Conservation (phyloP, 2,888 invertebrate genomes). For the Megaustenia siamemsis region DNA sequence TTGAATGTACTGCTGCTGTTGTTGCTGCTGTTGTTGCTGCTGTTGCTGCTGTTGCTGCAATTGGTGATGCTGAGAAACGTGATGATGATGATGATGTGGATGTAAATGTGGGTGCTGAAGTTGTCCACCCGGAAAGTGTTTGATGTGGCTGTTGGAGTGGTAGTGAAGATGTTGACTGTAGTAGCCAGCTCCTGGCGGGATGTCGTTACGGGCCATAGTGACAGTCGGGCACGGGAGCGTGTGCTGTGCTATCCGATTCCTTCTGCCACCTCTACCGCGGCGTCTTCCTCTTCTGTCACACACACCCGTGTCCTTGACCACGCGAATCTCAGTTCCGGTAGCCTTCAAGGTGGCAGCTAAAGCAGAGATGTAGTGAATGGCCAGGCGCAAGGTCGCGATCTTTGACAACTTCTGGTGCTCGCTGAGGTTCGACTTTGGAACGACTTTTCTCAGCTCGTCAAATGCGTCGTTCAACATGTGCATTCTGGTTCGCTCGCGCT, state of each 20-base stretch:
- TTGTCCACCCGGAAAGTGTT: not conserved
- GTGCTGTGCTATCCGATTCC: constrained; percentile 38
- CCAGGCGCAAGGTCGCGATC: constrained; percentile 79
- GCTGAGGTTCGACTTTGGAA: constrained; percentile 77
- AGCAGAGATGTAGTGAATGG: constrained; percentile 79
- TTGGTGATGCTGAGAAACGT: constrained; percentile 5
- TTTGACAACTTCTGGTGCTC: constrained; percentile 80
- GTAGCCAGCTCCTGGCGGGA: constrained; percentile 47
- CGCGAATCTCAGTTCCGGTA: constrained; percentile 70
- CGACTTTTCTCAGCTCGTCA: constrained; percentile 76
- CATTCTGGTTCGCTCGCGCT: constrained; percentile 79
- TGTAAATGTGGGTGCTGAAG: constrained; percentile 18
- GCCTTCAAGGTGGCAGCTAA: constrained; percentile 70
- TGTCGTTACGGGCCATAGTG: constrained; percentile 51
- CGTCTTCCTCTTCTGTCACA: constrained; percentile 70
- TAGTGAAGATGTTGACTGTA: constrained; percentile 40
- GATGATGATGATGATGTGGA: constrained; percentile 11
- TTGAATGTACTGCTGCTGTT: constrained; percentile 18
- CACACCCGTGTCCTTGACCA: constrained; percentile 63
- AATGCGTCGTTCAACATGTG: constrained; percentile 80
- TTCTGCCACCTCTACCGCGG: constrained; percentile 62
- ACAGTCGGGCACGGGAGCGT: constrained; percentile 38
- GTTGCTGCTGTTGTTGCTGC: constrained; percentile 15
- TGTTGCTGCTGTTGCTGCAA: constrained; percentile 37
- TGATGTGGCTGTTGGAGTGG: constrained; percentile 7